phyloP scores from a whole-genome alignment of 2,888 invertebrate species.

The Diploptera punctata region DNA sequence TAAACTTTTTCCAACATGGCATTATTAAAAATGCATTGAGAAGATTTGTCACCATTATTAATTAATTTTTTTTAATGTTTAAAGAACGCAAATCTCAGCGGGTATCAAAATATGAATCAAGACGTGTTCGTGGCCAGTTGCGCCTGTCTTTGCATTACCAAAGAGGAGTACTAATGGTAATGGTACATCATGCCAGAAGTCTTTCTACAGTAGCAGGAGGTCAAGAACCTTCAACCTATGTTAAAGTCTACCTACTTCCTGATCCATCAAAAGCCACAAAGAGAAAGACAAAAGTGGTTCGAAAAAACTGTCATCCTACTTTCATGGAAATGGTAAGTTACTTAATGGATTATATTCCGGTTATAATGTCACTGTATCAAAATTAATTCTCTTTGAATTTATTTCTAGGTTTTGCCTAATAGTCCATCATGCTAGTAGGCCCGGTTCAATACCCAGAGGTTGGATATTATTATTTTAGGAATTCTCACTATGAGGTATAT shows the following conservation, averaged over 20 bases:
- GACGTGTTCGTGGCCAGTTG: slow-evolving; percentile 69
- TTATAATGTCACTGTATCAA: neutral
- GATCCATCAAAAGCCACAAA: slow-evolving; percentile 93
- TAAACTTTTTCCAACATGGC: no score
- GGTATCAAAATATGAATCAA: slow-evolving; percentile 45
- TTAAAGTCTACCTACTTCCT: slow-evolving; percentile 92
- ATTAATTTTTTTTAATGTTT: no score
- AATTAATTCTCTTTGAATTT: neutral
- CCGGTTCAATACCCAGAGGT: no score
- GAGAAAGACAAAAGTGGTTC: slow-evolving; percentile 93
- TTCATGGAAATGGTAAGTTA: slow-evolving; percentile 93
- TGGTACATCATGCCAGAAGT: slow-evolving; percentile 91
- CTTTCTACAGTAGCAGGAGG: slow-evolving; percentile 79
- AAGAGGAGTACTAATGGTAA: slow-evolving; percentile 75
- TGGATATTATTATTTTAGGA: no score
- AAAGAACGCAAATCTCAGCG: slow-evolving; percentile 55
- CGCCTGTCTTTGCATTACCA: slow-evolving; percentile 81
- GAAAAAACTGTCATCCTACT: slow-evolving; percentile 92
- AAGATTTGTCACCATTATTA: no score
- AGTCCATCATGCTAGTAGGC: neutral
- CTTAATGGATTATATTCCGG: slow-evolving; percentile 28
- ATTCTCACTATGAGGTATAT: no score
- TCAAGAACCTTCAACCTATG: slow-evolving; percentile 87
- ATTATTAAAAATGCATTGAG: no score
- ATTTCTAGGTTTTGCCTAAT: neutral